Base-by-base conservation (phyloP, 2,797 vertebrate species). In the Salmo trutta region DNA sequence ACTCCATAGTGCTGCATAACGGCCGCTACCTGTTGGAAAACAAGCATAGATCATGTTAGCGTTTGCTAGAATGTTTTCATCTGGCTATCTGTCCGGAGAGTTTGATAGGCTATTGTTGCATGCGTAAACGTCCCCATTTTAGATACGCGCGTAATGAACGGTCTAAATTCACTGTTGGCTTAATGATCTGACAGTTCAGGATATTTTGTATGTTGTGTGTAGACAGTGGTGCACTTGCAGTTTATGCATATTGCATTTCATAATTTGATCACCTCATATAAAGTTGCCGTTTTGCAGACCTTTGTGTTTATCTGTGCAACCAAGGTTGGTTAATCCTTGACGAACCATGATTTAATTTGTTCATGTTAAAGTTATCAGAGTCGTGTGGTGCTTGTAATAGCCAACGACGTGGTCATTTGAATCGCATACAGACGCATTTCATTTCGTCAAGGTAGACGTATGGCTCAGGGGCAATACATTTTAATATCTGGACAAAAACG, bases 1-100 rank as follows among this genome's bases (percentile, higher is more conserved):
- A 98, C 97, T 87, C 97, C 97, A 89, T 98, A 99, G 94, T 99
- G 98, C 94, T 99, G 97, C 98, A 99, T 99, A 92, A 83, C 81
- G 92, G 76, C 85, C 83, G 82, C 79, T 69, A 77, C 74, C 86
- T 86, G 81, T 47, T 51, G 17, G 7, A 41, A 53, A 19, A 67
- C 16, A 74, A 5, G 17, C 4, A 24, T n/a, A 76, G 12, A 29
- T 53, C 29, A n/a, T 33, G 54, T 73, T 59, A 73, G 71, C 7
- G 33, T 51, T 51, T 71, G 36, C 10, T n/a, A 17, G 5, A 17
- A 56, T 24, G 47, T 29, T 27, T 70, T 14, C 2, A 52, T 71
- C 12, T 71, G 41, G 33, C 68, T 1, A 16, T 53, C 41, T 27
- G 5, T 72, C 5, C 19, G 70, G 19, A 41, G 62, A 12, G 27